Percentiles rank a stretch among this genome's conserved stretches.
Evolutionary conservation across 2,113 vertebrate species (phyloP).

Genomic region (Todiramphus chloris): DNA sequence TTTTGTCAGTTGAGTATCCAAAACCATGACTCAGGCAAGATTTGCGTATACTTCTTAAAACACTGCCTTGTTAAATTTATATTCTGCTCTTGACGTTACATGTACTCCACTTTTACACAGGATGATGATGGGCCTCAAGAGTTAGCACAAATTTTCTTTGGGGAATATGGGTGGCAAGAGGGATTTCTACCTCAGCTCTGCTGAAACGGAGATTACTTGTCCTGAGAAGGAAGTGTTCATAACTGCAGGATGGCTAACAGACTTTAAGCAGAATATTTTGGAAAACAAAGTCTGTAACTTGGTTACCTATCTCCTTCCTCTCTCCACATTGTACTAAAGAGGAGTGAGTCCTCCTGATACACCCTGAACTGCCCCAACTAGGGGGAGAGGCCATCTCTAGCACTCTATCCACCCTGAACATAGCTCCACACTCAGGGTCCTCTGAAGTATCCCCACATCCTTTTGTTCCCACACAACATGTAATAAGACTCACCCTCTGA

Average conservation of each 20-base stretch:
- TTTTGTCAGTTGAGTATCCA: neutral
- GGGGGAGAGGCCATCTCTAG: neutral
- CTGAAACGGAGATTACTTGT: neutral
- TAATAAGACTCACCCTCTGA: neutral
- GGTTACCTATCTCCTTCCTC: neutral
- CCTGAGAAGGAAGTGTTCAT: neutral
- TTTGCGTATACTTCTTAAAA: neutral
- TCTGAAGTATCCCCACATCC: neutral
- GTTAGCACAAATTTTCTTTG: neutral
- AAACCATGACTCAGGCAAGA: neutral
- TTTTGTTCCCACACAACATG: neutral
- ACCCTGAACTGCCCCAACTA: neutral
- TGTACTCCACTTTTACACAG: neutral
- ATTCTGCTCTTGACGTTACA: neutral
- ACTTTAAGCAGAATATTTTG: neutral
- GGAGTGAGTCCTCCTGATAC: rapidly evolving
- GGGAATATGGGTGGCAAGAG: neutral
- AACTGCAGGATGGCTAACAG: neutral
- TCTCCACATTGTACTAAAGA: neutral
- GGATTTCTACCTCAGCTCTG: neutral
- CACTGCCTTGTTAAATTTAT: neutral
- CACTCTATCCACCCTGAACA: neutral
- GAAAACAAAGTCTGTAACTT: neutral
- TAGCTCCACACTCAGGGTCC: neutral
- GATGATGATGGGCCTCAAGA: neutral